Percentiles rank a stretch among this genome's conserved stretches.
Conservation (phyloP, 2,113 vertebrate genomes). For the Orthochromis indermauri region DNA sequence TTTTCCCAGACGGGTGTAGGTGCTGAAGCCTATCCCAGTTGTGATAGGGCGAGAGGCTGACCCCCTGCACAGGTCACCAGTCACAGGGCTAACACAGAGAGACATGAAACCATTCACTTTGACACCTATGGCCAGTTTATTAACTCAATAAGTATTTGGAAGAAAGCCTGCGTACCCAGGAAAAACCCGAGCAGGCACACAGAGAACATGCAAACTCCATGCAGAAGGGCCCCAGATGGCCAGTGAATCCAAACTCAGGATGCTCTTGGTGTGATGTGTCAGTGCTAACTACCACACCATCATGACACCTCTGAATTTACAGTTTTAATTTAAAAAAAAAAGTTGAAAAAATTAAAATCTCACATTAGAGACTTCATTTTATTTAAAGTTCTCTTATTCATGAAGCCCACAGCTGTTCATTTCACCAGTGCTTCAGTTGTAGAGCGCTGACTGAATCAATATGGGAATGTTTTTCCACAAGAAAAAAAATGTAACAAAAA, state of each 20-base stretch:
- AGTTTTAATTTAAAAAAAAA: neutral
- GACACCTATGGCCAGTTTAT: neutral
- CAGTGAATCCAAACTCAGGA: neutral
- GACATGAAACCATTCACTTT: neutral
- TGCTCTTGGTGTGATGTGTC: neutral
- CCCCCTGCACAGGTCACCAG: neutral
- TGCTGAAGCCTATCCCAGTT: neutral
- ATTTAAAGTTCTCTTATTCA: neutral
- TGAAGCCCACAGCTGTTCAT: neutral
- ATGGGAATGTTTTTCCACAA: neutral
- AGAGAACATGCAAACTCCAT: neutral
- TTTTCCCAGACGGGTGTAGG: rapidly evolving
- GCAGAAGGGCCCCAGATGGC: neutral
- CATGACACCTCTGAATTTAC: neutral
- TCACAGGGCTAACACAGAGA: neutral
- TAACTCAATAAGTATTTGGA: neutral
- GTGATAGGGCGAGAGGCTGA: neutral
- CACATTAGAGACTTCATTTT: neutral
- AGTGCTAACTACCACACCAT: neutral
- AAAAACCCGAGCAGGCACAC: neutral
- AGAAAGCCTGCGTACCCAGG: neutral
- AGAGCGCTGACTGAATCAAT: neutral
- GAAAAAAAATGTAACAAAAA: neutral
- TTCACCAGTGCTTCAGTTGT: neutral
- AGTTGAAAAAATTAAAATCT: neutral